These are phyloP conservation scores for Andricus grossulariae DNA, from an alignment of 1,140 invertebrate species.

Conservation along the genomic window DNA sequence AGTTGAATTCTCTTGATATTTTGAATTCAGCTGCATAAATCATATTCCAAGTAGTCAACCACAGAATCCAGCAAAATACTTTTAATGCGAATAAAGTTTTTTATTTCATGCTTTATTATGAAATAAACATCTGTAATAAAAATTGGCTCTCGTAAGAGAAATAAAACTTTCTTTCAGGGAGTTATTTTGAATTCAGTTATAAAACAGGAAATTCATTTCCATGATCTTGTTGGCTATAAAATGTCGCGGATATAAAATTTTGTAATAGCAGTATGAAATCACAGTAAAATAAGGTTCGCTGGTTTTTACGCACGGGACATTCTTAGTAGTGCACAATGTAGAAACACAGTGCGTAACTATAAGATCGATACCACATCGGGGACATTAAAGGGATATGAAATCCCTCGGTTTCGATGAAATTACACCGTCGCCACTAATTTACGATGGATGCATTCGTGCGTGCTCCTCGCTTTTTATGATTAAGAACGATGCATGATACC, in stretches of 20 bases:
- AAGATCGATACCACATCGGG: background rate
- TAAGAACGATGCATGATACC: background rate
- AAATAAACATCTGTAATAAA: too few species aligned
- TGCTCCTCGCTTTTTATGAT: background rate
- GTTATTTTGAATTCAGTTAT: background rate
- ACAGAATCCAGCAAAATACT: too few species aligned
- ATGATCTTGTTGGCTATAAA: background rate
- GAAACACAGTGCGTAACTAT: background rate
- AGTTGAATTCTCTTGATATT: too few species aligned
- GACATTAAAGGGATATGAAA: constrained; percentile 6
- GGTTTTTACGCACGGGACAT: background rate
- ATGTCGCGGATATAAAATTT: background rate
- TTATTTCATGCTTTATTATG: too few species aligned
- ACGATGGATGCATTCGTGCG: background rate
- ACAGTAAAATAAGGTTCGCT: constrained; percentile 23
- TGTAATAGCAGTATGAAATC: constrained; percentile 7
- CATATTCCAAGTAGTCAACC: too few species aligned
- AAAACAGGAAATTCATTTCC: background rate
- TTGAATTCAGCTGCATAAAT: too few species aligned
- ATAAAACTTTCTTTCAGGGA: background rate
- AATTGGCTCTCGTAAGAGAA: background rate
- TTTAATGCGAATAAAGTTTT: too few species aligned
- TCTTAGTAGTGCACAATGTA: background rate
- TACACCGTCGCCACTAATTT: background rate
- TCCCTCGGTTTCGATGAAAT: background rate